Evolutionary conservation across 2,797 vertebrate species (phyloP).

Genomic region (Sebastiscus tertius): DNA sequence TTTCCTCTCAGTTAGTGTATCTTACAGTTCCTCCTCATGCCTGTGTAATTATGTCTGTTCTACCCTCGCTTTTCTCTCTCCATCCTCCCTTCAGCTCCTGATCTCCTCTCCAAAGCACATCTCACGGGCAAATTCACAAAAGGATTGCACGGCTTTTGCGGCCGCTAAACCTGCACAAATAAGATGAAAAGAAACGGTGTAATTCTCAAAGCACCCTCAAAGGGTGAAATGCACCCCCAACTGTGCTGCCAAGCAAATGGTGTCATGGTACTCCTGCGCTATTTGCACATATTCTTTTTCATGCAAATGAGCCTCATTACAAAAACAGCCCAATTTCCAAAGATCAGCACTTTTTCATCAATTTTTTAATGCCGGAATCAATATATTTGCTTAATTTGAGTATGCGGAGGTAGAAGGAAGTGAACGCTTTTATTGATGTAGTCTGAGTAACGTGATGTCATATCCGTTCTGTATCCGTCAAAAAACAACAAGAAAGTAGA

Average conservation of each 20-base stretch:
- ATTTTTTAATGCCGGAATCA: too few species aligned
- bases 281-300: not conserved
- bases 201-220: too few species aligned
- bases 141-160: not conserved
- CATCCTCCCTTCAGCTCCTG: not conserved
- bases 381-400: too few species aligned
- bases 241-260: not conserved
- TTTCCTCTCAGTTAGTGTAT: not conserved
- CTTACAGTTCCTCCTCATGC: not conserved
- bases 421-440: too few species aligned
- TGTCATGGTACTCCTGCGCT: not conserved
- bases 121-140: too few species aligned
- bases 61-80: not conserved
- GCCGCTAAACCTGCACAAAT: not conserved
- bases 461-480: too few species aligned
- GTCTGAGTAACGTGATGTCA: too few species aligned
- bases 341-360: too few species aligned
- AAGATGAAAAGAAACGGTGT: not conserved
- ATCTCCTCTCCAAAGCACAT: not conserved
- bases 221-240: not conserved
- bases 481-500: too few species aligned
- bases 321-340: too few species aligned
- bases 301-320: not conserved
- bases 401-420: too few species aligned
- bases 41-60: conserved; percentile 9